These are phyloP conservation scores for Drosophila murphyi DNA, from an alignment of 1,140 invertebrate species.

Conservation along the genomic window DNA sequence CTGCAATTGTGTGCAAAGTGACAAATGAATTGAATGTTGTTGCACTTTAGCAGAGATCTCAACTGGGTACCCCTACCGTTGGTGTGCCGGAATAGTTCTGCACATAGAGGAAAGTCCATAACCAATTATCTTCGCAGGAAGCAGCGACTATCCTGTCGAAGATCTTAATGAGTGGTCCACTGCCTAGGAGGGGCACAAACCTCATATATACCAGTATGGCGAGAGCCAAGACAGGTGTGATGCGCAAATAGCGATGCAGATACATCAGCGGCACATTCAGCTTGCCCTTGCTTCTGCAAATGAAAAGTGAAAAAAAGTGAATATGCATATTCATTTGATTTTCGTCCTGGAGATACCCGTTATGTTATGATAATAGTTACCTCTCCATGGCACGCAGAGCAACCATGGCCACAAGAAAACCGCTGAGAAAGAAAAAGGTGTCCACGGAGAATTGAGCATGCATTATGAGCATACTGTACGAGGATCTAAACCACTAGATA, in stretches of 20 bases:
- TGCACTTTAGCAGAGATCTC: no score
- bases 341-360: no score
- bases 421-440: constrained; percentile 94
- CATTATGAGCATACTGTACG: constrained; percentile 85
- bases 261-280: constrained; percentile 73
- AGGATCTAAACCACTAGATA: constrained; percentile 62
- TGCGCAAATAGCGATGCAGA: constrained; percentile 71
- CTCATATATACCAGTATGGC: constrained; percentile 57
- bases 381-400: constrained; percentile 88
- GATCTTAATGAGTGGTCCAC: constrained; percentile 43
- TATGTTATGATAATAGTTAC: constrained; percentile 77
- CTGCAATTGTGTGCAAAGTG: constrained; percentile 85
- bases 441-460: constrained; percentile 92
- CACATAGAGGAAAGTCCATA: constrained; percentile 56
- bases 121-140: constrained; percentile 51
- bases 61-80: no score
- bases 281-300: constrained; percentile 54
- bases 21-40: no score
- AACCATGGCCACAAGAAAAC: constrained; percentile 88
- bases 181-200: constrained; percentile 48
- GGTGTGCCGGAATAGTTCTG: constrained; percentile 54
- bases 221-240: constrained; percentile 63
- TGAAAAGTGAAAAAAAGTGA: no score
- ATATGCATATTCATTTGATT: background rate
- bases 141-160: no score